phyloP scores from a whole-genome alignment of 2,888 invertebrate species.

The Xylocampa areola region DNA sequence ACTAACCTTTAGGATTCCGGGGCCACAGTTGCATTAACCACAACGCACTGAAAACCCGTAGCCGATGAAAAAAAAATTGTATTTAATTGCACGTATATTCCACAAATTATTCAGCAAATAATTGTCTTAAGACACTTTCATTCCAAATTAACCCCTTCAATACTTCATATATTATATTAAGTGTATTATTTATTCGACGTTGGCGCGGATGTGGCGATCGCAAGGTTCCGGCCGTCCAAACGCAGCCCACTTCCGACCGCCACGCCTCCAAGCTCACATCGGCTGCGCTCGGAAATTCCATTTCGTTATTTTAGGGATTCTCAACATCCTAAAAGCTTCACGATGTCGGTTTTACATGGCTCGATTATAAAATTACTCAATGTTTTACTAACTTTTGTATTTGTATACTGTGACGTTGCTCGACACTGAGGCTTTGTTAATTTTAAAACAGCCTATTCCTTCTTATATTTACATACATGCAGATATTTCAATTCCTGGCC shows the following conservation, averaged over 20 bases:
- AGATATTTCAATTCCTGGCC: neutral
- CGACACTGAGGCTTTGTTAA: slow-evolving; percentile 54
- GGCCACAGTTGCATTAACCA: no score
- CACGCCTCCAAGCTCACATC: slow-evolving; percentile 59
- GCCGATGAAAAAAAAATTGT: no score
- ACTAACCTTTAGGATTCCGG: no score
- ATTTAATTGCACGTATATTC: no score
- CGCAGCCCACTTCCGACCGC: slow-evolving; percentile 76
- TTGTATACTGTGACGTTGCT: slow-evolving; percentile 63
- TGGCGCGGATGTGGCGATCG: slow-evolving; percentile 80
- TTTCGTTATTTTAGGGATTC: slow-evolving; percentile 72
- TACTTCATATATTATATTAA: slow-evolving; percentile 42
- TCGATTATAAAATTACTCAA: slow-evolving; percentile 75
- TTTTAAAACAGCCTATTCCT: slow-evolving; percentile 29
- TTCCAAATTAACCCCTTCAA: slow-evolving; percentile 28
- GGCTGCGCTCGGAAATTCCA: slow-evolving; percentile 70
- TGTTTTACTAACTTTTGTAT: slow-evolving; percentile 71
- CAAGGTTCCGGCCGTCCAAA: slow-evolving; percentile 76
- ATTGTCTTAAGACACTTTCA: slow-evolving; percentile 1
- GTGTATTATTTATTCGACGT: slow-evolving; percentile 57
- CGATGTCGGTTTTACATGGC: slow-evolving; percentile 71
- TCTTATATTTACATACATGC: neutral
- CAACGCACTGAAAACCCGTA: no score
- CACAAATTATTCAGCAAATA: no score
- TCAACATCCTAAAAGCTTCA: slow-evolving; percentile 73